Conservation (phyloP, 2,797 vertebrate species). For the Sebastes umbrosus region DNA sequence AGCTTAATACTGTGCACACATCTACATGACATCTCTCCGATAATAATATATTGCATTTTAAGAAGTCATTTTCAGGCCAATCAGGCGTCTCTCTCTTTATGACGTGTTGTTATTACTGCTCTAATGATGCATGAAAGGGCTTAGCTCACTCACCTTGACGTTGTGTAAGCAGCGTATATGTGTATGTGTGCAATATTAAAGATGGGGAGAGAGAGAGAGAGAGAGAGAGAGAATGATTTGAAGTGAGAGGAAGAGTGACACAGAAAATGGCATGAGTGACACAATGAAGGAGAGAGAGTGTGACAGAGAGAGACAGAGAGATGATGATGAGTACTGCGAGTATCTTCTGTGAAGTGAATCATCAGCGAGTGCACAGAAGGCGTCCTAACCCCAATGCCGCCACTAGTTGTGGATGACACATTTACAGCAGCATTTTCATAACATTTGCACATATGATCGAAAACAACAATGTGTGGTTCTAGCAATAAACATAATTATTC, state of each 20-base stretch:
- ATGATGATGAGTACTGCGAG: constrained; percentile 17
- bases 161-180: constrained; percentile 14
- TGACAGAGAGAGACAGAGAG: constrained; percentile 28
- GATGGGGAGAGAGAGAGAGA: not conserved
- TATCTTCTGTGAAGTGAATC: constrained; percentile 54
- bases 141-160: constrained; percentile 73
- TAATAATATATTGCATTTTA: constrained; percentile 57
- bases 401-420: constrained; percentile 35
- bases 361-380: constrained; percentile 46
- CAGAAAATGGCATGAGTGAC: constrained; percentile 29
- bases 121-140: constrained; percentile 80
- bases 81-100: constrained; percentile 63
- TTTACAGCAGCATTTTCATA: constrained; percentile 19
- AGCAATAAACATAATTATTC: not conserved
- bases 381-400: constrained; percentile 22
- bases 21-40: constrained; percentile 18
- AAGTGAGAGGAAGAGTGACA: constrained; percentile 46
- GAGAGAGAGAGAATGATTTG: constrained; percentile 30
- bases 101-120: constrained; percentile 68
- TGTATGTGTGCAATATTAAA: constrained; percentile 10
- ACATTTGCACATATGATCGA: not conserved
- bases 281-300: constrained; percentile 23
- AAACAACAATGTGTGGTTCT: not conserved
- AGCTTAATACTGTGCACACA: not conserved
- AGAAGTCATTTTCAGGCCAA: constrained; percentile 66